Conservation (phyloP, 2,888 invertebrate species). For the Litoditis marina region DNA sequence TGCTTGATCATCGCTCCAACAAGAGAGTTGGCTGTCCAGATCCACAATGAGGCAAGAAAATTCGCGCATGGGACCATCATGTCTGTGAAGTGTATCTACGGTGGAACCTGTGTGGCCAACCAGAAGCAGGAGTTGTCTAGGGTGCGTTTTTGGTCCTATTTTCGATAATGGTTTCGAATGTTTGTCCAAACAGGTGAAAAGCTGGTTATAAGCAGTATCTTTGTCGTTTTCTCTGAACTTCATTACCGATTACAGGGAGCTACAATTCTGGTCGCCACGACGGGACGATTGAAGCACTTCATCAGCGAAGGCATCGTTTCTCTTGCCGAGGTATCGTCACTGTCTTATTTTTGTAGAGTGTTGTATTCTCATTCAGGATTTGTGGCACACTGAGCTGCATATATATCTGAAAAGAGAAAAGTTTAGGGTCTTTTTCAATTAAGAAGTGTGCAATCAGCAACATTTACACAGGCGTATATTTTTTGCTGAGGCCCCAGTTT, state of each 20-base stretch:
- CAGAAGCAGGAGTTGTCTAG: neutral
- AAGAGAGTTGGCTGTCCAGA: constrained; percentile 83
- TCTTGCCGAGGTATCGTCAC: constrained; percentile 17
- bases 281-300: constrained; percentile 39
- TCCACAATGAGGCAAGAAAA: constrained; percentile 79
- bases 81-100: constrained; percentile 33
- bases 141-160: neutral
- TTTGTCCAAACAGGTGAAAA: too few species aligned
- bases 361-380: neutral
- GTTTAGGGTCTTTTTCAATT: neutral
- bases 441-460: too few species aligned
- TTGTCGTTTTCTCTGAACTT: too few species aligned
- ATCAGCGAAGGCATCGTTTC: constrained; percentile 27
- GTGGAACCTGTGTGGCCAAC: constrained; percentile 30
- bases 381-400: too few species aligned
- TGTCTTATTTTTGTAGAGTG: neutral
- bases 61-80: constrained; percentile 68
- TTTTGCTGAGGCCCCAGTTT: too few species aligned
- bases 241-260: too few species aligned
- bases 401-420: too few species aligned
- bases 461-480: too few species aligned
- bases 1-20: constrained; percentile 80
- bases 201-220: too few species aligned
- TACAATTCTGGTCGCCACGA: constrained; percentile 35
- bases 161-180: too few species aligned